These are phyloP conservation scores for Neolamprologus variostigma DNA, from an alignment of 2,113 vertebrate genomes.

Conservation along the genomic window DNA sequence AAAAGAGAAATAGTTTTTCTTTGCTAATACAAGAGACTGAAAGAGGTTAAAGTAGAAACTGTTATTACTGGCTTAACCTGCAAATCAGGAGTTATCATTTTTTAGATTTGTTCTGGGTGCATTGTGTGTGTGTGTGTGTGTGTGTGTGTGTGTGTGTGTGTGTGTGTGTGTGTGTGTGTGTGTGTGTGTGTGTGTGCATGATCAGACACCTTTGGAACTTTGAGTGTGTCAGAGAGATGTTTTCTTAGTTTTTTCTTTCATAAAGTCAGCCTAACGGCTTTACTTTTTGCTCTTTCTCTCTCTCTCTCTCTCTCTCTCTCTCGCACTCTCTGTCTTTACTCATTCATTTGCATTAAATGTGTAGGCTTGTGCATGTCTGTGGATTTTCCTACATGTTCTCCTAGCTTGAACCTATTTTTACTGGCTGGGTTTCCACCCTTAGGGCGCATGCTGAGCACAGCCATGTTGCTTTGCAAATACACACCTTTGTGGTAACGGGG, in stretches of 20 bases:
- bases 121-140: background rate
- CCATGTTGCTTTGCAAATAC: slow-evolving; percentile 3
- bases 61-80: background rate
- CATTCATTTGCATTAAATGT: background rate
- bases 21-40: background rate
- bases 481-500: background rate
- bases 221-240: background rate
- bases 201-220: background rate
- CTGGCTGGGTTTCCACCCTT: background rate
- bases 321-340: background rate
- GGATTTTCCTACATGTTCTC: background rate
- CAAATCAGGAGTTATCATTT: background rate
- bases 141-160: background rate
- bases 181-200: background rate
- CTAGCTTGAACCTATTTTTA: background rate
- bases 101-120: background rate
- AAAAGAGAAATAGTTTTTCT: background rate
- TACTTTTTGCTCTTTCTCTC: background rate
- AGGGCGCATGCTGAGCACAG: background rate
- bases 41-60: background rate
- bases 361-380: background rate
- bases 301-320: background rate
- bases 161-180: background rate
- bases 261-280: background rate
- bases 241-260: background rate